A percentile compares a stretch with the other conserved stretches of the same genome.
Evolutionary conservation across 2,113 vertebrate genomes (phyloP).

Genomic region (Petrocephalus microphthalmus): DNA sequence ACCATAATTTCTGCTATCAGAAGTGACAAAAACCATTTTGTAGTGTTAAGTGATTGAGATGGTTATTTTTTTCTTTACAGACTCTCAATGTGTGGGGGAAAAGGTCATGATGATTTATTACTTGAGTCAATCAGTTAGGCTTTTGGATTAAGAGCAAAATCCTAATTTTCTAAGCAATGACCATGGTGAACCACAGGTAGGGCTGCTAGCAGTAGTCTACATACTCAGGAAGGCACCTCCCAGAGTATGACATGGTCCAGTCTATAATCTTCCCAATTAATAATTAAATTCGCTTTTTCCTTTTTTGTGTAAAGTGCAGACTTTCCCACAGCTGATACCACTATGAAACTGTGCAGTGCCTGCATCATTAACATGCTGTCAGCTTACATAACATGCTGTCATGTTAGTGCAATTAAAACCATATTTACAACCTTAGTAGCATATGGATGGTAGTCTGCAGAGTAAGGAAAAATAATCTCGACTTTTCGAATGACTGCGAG

Average conservation of each 20-base stretch:
- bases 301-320: neutral
- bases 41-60: neutral
- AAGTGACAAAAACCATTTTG: neutral
- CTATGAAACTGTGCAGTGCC: neutral
- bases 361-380: neutral
- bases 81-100: too few relatives aligned
- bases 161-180: conserved; percentile 64
- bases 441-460: neutral
- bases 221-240: neutral
- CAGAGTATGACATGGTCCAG: neutral
- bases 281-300: neutral
- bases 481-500: neutral
- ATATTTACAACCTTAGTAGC: neutral
- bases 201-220: neutral
- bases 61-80: neutral
- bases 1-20: neutral
- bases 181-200: conserved; percentile 43
- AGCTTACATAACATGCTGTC: neutral
- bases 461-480: neutral
- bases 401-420: neutral
- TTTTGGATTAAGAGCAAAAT: conserved; percentile 54
- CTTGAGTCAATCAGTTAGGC: conserved; percentile 52
- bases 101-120: neutral
- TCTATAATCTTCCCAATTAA: neutral
- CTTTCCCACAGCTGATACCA: neutral